These are phyloP conservation scores for Gymnarchus niloticus DNA, from an alignment of 2,113 vertebrate species.

Conservation along the genomic window DNA sequence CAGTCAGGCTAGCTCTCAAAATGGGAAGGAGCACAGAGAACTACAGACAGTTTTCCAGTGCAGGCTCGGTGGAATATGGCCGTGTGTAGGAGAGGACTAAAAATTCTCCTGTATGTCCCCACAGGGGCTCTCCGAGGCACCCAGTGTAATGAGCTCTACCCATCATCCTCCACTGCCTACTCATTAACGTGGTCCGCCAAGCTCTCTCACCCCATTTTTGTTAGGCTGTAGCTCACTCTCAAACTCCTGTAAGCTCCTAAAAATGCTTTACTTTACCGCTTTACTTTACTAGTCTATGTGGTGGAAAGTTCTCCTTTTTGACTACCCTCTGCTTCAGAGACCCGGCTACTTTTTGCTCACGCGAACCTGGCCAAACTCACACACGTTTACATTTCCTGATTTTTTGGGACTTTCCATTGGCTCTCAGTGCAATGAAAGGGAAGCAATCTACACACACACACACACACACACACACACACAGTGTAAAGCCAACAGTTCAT, in stretches of 20 bases:
- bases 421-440: neutral
- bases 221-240: neutral
- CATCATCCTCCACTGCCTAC: neutral
- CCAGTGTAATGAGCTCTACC: neutral
- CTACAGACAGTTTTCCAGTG: neutral
- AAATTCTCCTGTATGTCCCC: neutral
- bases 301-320: neutral
- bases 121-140: neutral
- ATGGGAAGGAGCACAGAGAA: neutral
- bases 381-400: neutral
- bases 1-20: neutral
- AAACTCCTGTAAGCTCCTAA: neutral
- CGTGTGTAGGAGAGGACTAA: neutral
- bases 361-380: neutral
- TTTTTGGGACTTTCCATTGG: neutral
- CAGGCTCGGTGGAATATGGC: neutral
- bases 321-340: neutral
- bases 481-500: neutral
- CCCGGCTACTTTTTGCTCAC: neutral
- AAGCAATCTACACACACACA: neutral
- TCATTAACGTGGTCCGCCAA: neutral
- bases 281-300: neutral
- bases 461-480: neutral
- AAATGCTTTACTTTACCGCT: neutral
- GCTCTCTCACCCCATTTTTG: neutral